Base-by-base conservation (phyloP, 2,888 invertebrate genomes). In the Suillia variegata region DNA sequence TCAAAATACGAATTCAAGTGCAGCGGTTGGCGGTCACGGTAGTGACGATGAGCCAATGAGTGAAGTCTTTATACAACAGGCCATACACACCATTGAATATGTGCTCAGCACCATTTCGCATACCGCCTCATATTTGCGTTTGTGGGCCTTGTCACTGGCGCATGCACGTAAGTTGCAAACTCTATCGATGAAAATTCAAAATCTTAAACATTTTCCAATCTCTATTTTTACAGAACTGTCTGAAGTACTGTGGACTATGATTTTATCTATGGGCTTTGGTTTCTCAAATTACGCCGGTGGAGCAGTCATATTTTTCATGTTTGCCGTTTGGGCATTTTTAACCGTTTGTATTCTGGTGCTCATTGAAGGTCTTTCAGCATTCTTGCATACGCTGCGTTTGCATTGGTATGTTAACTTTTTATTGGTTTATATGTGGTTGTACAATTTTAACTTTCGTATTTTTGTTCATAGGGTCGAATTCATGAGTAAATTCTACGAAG, bases 341-440 rank as follows among this genome's bases (percentile, higher is more conserved):
- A 98, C 99, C 0, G 85, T 99, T 48, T 92, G 93, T 73, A 97
- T 99, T 80, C 87, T 99, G 62, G 93, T 99, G 66, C 87, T 98
- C 76, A 99, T 99, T 96, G 99, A 99, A 85, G 99, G 99, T 3
- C 87, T 99, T 13, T 98, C 98, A 12, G 99, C 99, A 45, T 99
- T 99, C 86, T 85, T 99, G 70, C 99, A 99, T 82, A 98, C 98
- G 1, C 87, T 99, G 71, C 94, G 99, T 86, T 87, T 98, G 77
- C 98, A 98, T 84, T 98, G 98, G 97, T 95, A 81, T 81, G 66
- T 66, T 5, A n/a, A 8, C 10, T 5, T 13, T 38, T n/a, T 38
- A 8, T 45, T 45, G 17, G 20, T 22, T 10, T n/a, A n/a, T n/a
- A n/a, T n/a, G n/a, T 47, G 33, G n/a, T 31, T 21, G n/a, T 4